These are phyloP conservation scores for Australoheros scitulus DNA, from an alignment of 2,113 vertebrate genomes.

Conservation along the genomic window DNA sequence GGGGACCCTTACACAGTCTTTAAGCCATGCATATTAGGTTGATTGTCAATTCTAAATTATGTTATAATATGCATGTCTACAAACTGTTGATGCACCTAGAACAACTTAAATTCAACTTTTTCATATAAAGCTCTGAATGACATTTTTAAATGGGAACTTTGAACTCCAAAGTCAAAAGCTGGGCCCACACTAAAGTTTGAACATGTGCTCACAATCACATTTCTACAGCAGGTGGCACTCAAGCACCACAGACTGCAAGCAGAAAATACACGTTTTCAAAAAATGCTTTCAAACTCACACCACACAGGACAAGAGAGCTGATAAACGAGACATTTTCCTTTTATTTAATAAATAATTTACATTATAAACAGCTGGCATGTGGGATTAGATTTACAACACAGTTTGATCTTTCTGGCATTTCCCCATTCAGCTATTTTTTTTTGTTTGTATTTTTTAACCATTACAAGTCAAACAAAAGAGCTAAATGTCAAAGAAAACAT, in stretches of 20 bases:
- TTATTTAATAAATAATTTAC: constrained; percentile 99
- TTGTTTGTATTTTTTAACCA: constrained; percentile 49
- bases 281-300: constrained; percentile 6
- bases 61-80: background rate
- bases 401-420: constrained; percentile 74
- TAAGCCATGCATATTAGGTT: background rate
- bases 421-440: constrained; percentile 65
- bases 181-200: background rate
- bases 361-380: constrained; percentile 87
- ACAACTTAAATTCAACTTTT: background rate
- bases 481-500: constrained; percentile 75
- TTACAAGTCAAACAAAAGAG: constrained; percentile 69
- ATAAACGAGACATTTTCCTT: constrained; percentile 86
- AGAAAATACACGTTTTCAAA: constrained; percentile 20
- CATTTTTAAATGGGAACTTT: background rate
- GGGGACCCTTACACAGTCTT: too few relatives aligned
- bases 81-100: background rate
- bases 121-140: background rate
- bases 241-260: background rate
- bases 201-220: background rate
- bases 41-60: background rate
- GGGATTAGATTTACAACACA: constrained; percentile 80
- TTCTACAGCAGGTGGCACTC: constrained; percentile 70
- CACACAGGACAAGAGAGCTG: constrained; percentile 48
- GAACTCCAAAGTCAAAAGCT: background rate